A percentile compares a stretch with the other conserved stretches of the same genome.
Evolutionary conservation across 2,797 vertebrate species (phyloP).

Genomic region (Triplophysa bombifrons): DNA sequence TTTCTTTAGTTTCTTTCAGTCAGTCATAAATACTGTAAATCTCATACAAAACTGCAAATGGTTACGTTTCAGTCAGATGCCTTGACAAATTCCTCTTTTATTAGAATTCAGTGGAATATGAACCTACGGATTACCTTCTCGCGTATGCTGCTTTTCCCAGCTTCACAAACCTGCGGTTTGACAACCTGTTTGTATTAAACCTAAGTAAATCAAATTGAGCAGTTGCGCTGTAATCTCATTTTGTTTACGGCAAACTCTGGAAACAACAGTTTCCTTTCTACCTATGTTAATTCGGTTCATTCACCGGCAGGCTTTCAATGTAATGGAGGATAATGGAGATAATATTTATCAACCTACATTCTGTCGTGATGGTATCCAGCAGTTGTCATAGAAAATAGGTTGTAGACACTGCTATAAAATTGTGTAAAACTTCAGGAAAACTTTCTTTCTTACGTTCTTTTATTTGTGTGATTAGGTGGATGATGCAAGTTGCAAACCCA

Average conservation of each 20-base stretch:
- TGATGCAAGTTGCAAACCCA: background rate
- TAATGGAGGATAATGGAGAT: constrained; percentile 37
- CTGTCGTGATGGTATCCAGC: background rate
- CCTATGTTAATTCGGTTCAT: constrained; percentile 20
- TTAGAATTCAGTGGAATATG: constrained; percentile 64
- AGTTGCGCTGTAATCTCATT: constrained; percentile 75
- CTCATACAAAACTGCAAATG: constrained; percentile 29
- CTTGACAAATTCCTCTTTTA: constrained; percentile 61
- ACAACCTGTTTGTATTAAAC: constrained; percentile 79
- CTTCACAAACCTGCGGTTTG: constrained; percentile 68
- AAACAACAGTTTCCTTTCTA: constrained; percentile 68
- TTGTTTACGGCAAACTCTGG: constrained; percentile 76
- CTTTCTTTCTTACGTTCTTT: background rate
- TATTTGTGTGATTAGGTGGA: background rate
- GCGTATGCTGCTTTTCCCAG: constrained; percentile 63
- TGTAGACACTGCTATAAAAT: background rate
- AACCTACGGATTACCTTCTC: constrained; percentile 64
- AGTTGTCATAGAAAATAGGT: constrained; percentile 28
- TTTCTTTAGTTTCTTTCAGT: constrained; percentile 26
- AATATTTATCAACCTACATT: constrained; percentile 32
- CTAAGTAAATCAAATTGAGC: constrained; percentile 75
- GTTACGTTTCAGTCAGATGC: constrained; percentile 61
- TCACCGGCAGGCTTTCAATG: background rate
- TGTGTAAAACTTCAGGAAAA: constrained; percentile 11
- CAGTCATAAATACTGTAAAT: constrained; percentile 51